Evolutionary conservation across 2,797 vertebrate species (phyloP).

Genomic region (Anolis apletophallus): DNA sequence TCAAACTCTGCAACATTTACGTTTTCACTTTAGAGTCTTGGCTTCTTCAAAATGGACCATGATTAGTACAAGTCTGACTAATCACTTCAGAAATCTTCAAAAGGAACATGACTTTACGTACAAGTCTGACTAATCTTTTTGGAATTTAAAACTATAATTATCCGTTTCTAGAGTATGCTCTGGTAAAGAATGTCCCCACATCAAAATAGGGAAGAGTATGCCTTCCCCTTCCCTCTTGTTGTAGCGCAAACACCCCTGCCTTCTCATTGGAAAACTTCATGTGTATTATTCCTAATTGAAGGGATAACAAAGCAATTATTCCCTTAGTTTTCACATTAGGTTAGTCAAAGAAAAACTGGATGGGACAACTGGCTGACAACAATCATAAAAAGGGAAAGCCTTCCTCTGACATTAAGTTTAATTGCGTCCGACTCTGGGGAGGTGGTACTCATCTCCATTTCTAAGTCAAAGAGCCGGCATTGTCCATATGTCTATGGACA

Average conservation of each 20-base stretch:
- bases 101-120: neutral
- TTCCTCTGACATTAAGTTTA: too few species aligned
- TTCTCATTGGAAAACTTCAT: neutral
- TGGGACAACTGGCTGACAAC: neutral
- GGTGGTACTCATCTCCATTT: too few species aligned
- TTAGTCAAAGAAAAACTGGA: neutral
- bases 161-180: neutral
- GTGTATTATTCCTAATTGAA: neutral
- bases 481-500: too few species aligned
- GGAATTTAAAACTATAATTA: neutral
- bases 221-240: neutral
- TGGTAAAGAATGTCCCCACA: neutral
- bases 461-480: too few species aligned
- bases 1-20: neutral
- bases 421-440: too few species aligned
- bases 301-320: neutral
- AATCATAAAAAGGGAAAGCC: too few species aligned
- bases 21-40: neutral
- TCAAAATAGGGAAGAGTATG: neutral
- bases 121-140: constrained; percentile 4
- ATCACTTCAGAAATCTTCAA: neutral
- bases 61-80: constrained; percentile 4
- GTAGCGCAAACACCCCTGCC: neutral
- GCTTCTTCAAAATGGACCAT: neutral
- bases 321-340: neutral